These are phyloP conservation scores for Meriones psammophilus DNA, from an alignment of 2,797 vertebrate species.

Conservation along the genomic window DNA sequence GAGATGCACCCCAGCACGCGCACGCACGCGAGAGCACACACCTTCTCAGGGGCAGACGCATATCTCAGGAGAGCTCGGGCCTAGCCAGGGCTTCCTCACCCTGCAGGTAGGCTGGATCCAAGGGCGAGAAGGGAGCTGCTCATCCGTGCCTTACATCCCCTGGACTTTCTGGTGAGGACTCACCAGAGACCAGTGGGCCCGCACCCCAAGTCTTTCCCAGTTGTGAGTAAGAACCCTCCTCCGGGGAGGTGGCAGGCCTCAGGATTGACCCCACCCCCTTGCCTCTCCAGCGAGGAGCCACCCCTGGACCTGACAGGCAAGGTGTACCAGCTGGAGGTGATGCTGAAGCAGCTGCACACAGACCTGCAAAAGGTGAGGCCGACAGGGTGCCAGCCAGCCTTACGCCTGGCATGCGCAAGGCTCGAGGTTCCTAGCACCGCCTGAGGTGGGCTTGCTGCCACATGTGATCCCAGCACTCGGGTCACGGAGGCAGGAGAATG, in stretches of 20 bases:
- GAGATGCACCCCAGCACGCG: background rate
- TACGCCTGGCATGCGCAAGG: background rate
- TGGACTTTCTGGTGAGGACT: background rate
- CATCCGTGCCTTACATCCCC: background rate
- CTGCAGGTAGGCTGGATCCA: background rate
- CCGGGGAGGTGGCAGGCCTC: background rate
- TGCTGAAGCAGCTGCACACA: conserved; percentile 95
- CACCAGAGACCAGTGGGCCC: background rate
- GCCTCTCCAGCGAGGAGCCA: conserved; percentile 90
- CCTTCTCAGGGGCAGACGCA: rapidly evolving
- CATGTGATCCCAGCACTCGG: background rate
- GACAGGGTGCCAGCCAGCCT: rapidly evolving
- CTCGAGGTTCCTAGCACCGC: background rate
- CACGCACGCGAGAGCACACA: rapidly evolving
- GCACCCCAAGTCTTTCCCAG: rapidly evolving
- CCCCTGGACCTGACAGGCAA: conserved; percentile 92
- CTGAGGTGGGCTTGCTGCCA: background rate
- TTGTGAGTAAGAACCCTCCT: too few relatives aligned
- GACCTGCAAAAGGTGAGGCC: conserved; percentile 90
- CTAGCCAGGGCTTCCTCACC: background rate
- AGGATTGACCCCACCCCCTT: background rate
- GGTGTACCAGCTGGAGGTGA: conserved; percentile 94
- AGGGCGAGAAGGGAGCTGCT: background rate
- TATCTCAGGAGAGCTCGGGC: rapidly evolving
- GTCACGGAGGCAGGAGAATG: background rate